Evolutionary conservation across 2,113 vertebrate genomes (phyloP).

Genomic region (Cyphomyrus discorhynchus): DNA sequence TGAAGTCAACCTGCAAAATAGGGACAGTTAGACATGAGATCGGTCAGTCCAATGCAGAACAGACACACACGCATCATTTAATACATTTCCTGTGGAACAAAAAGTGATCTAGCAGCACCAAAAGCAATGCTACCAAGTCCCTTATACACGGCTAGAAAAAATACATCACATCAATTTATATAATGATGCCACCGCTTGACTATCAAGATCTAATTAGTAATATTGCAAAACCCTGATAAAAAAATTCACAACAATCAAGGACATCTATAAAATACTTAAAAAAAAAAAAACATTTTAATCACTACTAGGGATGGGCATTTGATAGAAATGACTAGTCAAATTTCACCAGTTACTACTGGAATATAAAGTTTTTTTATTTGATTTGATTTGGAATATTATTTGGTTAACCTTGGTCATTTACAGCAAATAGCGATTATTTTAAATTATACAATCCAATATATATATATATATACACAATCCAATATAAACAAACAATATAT

Average conservation of each 20-base stretch:
- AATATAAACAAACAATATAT: background rate
- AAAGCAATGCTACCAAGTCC: background rate
- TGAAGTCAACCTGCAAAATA: slow-evolving; percentile 1
- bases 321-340: background rate
- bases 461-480: too few species aligned
- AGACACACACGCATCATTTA: background rate
- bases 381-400: too few species aligned
- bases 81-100: background rate
- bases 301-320: background rate
- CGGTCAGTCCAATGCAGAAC: background rate
- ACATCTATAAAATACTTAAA: background rate
- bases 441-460: background rate
- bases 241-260: background rate
- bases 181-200: background rate
- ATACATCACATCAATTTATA: background rate
- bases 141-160: background rate
- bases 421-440: background rate
- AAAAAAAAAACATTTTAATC: background rate
- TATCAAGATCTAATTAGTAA: background rate
- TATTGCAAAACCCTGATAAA: background rate
- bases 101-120: background rate
- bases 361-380: background rate
- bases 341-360: background rate
- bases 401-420: background rate
- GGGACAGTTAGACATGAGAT: background rate